Evolutionary conservation across 2,888 invertebrate genomes (phyloP).

Genomic region (Entomobrya proxima): DNA sequence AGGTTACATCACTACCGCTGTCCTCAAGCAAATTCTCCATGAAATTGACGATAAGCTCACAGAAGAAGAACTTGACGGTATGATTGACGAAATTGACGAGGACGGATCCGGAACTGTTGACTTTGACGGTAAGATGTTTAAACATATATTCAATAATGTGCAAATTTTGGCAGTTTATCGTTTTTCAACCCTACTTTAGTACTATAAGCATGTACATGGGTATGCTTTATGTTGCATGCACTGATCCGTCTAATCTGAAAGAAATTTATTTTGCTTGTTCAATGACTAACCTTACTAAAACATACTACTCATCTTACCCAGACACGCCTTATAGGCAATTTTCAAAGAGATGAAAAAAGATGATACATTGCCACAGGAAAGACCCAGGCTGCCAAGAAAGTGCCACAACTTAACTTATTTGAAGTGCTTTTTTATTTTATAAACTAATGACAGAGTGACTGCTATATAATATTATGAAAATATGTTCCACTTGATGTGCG

Average conservation of each 20-base stretch:
- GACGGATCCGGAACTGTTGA: slow-evolving; percentile 71
- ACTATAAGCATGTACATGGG: not conserved
- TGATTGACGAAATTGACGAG: slow-evolving; percentile 77
- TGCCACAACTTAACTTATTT: not conserved
- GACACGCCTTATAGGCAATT: not conserved
- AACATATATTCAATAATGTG: not conserved
- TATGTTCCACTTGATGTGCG: slow-evolving; percentile 7
- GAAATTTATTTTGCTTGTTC: not conserved
- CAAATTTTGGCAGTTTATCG: not conserved
- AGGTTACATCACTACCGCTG: slow-evolving; percentile 66
- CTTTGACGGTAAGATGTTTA: slow-evolving; percentile 89
- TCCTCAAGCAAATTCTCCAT: slow-evolving; percentile 68
- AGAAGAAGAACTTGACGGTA: slow-evolving; percentile 63
- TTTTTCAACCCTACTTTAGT: too few species aligned
- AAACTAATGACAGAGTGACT: slow-evolving; percentile 19
- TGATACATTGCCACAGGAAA: slow-evolving; percentile 19
- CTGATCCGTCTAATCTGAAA: not conserved
- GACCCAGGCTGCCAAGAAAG: slow-evolving; percentile 14
- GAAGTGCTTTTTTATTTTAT: not conserved
- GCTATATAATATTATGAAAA: slow-evolving; percentile 17
- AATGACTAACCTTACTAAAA: not conserved
- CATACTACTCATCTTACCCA: not conserved
- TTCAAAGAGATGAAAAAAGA: not conserved
- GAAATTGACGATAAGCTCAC: slow-evolving; percentile 69
- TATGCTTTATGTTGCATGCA: not conserved